These are phyloP conservation scores for Stichopus horrens DNA, from an alignment of 53 echinoderm and acorn worm genomes.

Conservation along the genomic window DNA sequence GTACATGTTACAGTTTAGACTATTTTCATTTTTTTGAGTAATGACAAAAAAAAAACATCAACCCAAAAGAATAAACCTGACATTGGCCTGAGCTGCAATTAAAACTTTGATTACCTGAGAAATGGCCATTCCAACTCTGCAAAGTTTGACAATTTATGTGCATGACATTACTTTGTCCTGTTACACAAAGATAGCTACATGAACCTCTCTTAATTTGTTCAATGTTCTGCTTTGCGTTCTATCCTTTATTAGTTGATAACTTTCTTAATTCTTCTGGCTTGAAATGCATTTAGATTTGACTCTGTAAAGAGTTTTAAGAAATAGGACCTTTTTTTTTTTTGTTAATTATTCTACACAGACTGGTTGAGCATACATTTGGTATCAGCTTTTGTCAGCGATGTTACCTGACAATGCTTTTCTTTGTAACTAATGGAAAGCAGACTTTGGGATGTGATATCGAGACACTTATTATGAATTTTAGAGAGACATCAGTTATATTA, in stretches of 20 bases:
- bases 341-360: background rate
- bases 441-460: constrained; percentile 33
- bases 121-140: too few species aligned
- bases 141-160: too few species aligned
- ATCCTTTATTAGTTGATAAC: background rate
- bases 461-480: constrained; percentile 41
- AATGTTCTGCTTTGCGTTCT: too few species aligned
- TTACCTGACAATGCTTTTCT: background rate
- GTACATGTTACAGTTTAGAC: too few species aligned
- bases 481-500: constrained; percentile 50
- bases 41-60: too few species aligned
- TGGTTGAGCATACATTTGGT: constrained; percentile 22
- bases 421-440: constrained; percentile 17
- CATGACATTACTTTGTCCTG: too few species aligned
- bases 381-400: background rate
- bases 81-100: too few species aligned
- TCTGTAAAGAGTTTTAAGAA: background rate
- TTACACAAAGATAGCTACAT: too few species aligned
- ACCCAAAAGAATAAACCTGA: too few species aligned
- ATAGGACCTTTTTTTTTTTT: constrained; percentile 12
- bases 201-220: too few species aligned
- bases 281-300: background rate
- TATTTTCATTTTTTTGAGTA: too few species aligned
- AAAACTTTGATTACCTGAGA: too few species aligned
- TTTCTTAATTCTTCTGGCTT: constrained; percentile 8